Percentiles rank a stretch among this genome's conserved stretches.
Evolutionary conservation across 53 echinoderm and acorn worm species (phyloP).

Genomic region (Holothuria scabra): DNA sequence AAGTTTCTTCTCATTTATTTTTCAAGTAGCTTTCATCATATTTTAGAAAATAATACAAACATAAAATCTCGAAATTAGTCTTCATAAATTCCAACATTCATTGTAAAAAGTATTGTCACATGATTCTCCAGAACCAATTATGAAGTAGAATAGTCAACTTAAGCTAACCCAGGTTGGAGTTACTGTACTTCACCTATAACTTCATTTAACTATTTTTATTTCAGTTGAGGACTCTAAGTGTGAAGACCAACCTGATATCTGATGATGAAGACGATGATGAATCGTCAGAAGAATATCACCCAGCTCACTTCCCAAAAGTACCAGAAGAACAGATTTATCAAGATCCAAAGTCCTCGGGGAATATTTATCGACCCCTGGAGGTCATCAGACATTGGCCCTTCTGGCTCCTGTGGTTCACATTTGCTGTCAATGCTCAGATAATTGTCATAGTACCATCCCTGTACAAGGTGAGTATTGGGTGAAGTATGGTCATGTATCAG

Average conservation of each 20-base stretch:
- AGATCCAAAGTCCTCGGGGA: constrained; percentile 72
- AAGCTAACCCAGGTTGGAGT: no score
- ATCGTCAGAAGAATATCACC: constrained; percentile 26
- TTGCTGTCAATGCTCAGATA: constrained; percentile 75
- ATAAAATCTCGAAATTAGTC: no score
- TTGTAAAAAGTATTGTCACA: no score
- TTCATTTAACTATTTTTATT: no score
- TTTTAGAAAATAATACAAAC: no score
- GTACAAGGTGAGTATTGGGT: constrained; percentile 77
- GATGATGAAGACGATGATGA: constrained; percentile 52
- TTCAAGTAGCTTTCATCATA: no score
- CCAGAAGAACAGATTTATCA: constrained; percentile 16
- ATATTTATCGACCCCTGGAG: constrained; percentile 66
- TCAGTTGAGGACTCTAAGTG: constrained; percentile 24
- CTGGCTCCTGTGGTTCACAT: constrained; percentile 83
- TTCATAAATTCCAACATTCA: no score
- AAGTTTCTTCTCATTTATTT: no score
- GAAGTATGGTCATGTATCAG: no score
- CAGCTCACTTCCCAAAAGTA: constrained; percentile 30
- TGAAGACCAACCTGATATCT: constrained; percentile 44
- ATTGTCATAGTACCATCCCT: constrained; percentile 76
- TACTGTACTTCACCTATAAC: no score
- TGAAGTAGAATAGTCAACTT: no score
- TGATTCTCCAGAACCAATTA: no score
- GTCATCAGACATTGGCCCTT: constrained; percentile 75